Conservation (phyloP, 1,140 invertebrate genomes). For the Lepidurus packardi region DNA sequence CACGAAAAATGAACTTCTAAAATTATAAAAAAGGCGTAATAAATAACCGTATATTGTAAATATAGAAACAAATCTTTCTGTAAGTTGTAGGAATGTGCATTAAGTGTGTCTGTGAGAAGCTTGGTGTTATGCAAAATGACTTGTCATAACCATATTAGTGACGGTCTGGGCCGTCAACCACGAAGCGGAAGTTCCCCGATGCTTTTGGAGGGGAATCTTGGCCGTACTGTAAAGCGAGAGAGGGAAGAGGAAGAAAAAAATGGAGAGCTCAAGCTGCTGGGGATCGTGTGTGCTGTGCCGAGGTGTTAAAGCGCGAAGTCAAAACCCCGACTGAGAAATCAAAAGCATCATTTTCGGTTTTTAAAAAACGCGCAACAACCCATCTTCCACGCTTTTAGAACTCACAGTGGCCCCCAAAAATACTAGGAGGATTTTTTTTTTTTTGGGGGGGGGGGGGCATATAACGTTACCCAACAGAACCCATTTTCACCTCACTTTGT, state of each 20-base stretch:
- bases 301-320: slow-evolving; percentile 21
- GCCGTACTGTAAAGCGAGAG: not conserved
- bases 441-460: not conserved
- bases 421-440: not conserved
- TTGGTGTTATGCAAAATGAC: slow-evolving; percentile 20
- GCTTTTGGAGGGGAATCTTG: slow-evolving; percentile 1
- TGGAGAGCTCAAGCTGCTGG: slow-evolving; percentile 12
- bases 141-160: slow-evolving; percentile 19
- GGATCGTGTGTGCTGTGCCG: not conserved
- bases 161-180: slow-evolving; percentile 20
- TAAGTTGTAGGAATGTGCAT: not conserved
- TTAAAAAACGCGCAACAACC: not conserved
- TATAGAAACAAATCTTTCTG: not conserved
- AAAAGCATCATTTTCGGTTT: not conserved
- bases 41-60: not conserved
- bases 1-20: not conserved
- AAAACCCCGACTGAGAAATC: not conserved
- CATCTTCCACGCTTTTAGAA: not conserved
- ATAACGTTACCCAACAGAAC: no score
- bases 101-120: not conserved
- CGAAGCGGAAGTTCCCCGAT: slow-evolving; percentile 13
- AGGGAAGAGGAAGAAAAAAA: not conserved
- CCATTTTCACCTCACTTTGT: not conserved
- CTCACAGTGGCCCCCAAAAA: not conserved
- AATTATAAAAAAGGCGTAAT: not conserved